Evolutionary conservation across 53 echinoderm and acorn worm genomes (phyloP), one percentile per base, ranked within the genome.

Genomic region (Hippasteria phrygiana): DNA sequence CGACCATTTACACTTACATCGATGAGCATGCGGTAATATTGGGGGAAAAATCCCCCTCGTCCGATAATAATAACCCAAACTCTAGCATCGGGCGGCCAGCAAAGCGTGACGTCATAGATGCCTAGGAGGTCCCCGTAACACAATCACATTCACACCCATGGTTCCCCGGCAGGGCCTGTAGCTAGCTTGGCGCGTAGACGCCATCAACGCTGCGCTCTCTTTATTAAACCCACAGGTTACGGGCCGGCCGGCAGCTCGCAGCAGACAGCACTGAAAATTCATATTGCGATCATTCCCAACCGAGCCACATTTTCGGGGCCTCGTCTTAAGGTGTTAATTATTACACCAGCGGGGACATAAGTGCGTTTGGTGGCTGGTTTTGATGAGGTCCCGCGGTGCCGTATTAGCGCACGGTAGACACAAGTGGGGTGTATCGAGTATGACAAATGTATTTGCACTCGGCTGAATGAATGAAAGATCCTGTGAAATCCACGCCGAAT

Each of bases 241-340:
- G 51, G 55, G 29, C 31, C 51, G 47, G 33, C 32, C 50, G 28
- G 32, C 47, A 40, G 32, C 69, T 12, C 62, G 35, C 73, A 4
- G 73, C n/a, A 18, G 73, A 16, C 28, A 31, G 34, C 36, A 34
- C 5, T 4, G 47, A 81, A 62, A 75, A 74, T 62, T 75, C 43
- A 88, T 88, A 82, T 75, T 88, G 54, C 62, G 43, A 73, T 62
- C 29, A 9, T 43, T 9, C 37, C 29, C 65, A 82, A 82, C 29
- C 24, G 66, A 82, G 82, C 82, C 62, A 35, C 31, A 78, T 53
- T 78, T 42, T 73, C 41, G 43, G 41, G 43, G 73, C 27, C 6
- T 45, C 22, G 47, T 80, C 90, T 90, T 72, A 73, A 73, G 90
- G 90, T 90, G 90, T 90, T 90, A 90, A 90, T 90, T 90, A 80